Evolutionary conservation across 2,888 invertebrate species (phyloP).

Genomic region (Leptinotarsa haldemani): DNA sequence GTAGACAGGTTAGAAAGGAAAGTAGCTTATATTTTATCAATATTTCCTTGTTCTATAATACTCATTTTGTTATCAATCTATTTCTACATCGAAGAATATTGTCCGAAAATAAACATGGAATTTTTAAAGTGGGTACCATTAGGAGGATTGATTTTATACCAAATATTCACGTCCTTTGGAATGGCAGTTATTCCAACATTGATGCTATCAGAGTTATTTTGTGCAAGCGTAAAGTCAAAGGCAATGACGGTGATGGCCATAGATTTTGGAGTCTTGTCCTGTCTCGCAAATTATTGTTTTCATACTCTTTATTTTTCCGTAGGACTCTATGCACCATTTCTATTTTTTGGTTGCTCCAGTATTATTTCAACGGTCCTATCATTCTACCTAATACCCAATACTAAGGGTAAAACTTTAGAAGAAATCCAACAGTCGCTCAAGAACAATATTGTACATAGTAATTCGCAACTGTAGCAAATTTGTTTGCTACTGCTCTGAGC

Average conservation of each 20-base stretch:
- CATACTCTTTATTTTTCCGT: conserved; percentile 36
- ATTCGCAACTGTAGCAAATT: too few relatives aligned
- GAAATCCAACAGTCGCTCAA: conserved; percentile 37
- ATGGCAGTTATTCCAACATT: conserved; percentile 56
- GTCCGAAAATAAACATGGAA: conserved; percentile 46
- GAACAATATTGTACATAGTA: neutral
- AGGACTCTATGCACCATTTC: conserved; percentile 27
- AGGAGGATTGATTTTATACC: conserved; percentile 54
- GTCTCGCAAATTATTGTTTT: conserved; percentile 54
- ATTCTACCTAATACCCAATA: conserved; percentile 32
- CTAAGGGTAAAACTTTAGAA: conserved; percentile 39
- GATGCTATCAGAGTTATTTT: conserved; percentile 56
- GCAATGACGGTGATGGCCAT: conserved; percentile 49
- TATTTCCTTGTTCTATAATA: conserved; percentile 46
- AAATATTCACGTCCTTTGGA: conserved; percentile 51
- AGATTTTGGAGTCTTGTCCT: conserved; percentile 50
- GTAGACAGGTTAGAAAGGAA: conserved; percentile 51
- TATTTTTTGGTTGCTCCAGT: conserved; percentile 18
- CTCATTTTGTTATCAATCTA: conserved; percentile 42
- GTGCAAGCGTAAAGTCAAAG: conserved; percentile 58
- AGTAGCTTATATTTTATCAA: conserved; percentile 49
- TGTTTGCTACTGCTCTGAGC: too few relatives aligned
- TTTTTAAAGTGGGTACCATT: conserved; percentile 56
- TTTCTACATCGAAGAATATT: conserved; percentile 50
- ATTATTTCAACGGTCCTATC: conserved; percentile 26